These are phyloP conservation scores for Standfussiana lucernea DNA, from an alignment of 2,888 invertebrate genomes.

Conservation along the genomic window DNA sequence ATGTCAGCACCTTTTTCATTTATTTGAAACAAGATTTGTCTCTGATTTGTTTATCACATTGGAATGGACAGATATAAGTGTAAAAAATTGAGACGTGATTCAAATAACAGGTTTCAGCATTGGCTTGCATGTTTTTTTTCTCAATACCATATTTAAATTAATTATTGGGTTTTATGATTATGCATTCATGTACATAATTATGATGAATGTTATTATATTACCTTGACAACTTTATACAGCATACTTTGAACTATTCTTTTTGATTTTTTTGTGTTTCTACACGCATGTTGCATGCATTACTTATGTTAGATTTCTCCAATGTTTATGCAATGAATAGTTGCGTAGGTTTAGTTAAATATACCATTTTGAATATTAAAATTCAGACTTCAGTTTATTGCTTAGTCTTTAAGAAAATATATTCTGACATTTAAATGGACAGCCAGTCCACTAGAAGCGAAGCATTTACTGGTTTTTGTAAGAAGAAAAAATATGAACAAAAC, in stretches of 20 bases:
- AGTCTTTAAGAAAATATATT: conserved; percentile 31
- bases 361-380: conserved; percentile 21
- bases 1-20: conserved; percentile 22
- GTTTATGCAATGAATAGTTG: conserved; percentile 10
- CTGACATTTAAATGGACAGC: conserved; percentile 23
- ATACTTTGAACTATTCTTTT: background rate
- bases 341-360: background rate
- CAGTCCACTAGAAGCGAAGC: background rate
- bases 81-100: conserved; percentile 5
- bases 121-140: conserved; percentile 2
- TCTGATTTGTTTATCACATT: background rate
- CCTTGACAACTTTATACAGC: conserved; percentile 21
- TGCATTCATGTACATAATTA: conserved; percentile 8
- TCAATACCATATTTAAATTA: conserved; percentile 35
- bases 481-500: background rate
- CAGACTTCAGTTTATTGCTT: background rate
- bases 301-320: background rate
- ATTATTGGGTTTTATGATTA: conserved; percentile 7
- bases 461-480: conserved; percentile 7
- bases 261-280: background rate
- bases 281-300: background rate
- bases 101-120: conserved; percentile 22
- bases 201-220: conserved; percentile 11
- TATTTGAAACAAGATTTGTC: background rate
- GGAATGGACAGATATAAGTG: background rate